These are phyloP conservation scores for Escarpia spicata DNA, from an alignment of 2,888 invertebrate species.

Conservation along the genomic window DNA sequence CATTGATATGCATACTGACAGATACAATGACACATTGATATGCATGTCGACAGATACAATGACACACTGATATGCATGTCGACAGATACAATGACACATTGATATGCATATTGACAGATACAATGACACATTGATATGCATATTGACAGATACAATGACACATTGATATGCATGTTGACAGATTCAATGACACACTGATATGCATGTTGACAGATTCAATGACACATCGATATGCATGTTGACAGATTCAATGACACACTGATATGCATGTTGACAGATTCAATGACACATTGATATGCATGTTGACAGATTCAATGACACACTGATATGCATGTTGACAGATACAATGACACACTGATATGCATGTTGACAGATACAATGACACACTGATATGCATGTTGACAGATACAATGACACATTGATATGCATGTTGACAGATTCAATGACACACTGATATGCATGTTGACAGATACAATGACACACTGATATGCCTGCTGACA, in stretches of 20 bases:
- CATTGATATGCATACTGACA: not conserved
- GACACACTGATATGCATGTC: not conserved
- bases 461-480: too few species aligned
- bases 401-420: not conserved
- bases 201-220: too few species aligned
- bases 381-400: not conserved
- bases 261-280: too few species aligned
- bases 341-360: too few species aligned
- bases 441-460: not conserved
- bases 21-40: not conserved
- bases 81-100: slow-evolving; percentile 79
- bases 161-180: not conserved
- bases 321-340: not conserved
- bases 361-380: too few species aligned
- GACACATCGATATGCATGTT: too few species aligned
- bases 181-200: too few species aligned
- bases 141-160: not conserved
- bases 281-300: not conserved
- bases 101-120: slow-evolving; percentile 77
- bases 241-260: too few species aligned
- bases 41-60: not conserved
- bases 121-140: not conserved
- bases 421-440: too few species aligned
- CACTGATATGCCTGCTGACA: too few species aligned
- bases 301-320: not conserved